Evolutionary conservation across 92 coral and sea anemone genomes (phyloP), one percentile per base, ranked within the genome.

Genomic region (Nematostella vectensis): DNA sequence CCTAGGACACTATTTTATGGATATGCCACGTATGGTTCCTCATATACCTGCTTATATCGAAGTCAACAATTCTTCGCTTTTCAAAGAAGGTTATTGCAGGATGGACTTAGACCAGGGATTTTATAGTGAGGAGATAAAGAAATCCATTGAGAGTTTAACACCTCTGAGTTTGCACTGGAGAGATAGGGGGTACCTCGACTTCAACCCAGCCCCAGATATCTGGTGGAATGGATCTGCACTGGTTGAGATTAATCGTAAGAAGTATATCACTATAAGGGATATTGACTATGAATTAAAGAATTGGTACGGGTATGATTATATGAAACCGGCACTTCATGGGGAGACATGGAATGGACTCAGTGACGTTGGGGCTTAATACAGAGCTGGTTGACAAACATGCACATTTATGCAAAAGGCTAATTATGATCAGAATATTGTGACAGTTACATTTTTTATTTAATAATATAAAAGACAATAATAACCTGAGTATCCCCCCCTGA

Each of bases 181-280:
- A 55, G 31, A 63, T 0, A 62, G 66, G 1, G 49, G 83, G 11
- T 82, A 82, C 33, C 42, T 63, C 0, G 89, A 82, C 31, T 58
- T 82, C 9, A 75, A 82, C 36, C 13, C 52, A 29, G 60, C 74
- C 1, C 63, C 65, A 18, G 64, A 59, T 3, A 57, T 59, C 19
- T 70, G 78, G 79, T 65, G 75, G 89, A 76, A 82, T 37, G 79
- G 83, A 0, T 82, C 76, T 0, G 58, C 89, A 16, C 48, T 61
- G 23, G 61, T 58, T 11, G 42, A 47, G 21, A 82, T 82, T 11
- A 65, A 82, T 49, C 75, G 74, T 15, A 51, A 61, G 24, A 36
- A 51, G 25, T 82, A 63, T 33, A 29, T 31, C 11, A 77, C 80
- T 12, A 43, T 72, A 3, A 77, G 73, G 65, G 76, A 77, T 1